phyloP scores from a whole-genome alignment of 2,797 vertebrate species.

The Emydoidea blandingii region DNA sequence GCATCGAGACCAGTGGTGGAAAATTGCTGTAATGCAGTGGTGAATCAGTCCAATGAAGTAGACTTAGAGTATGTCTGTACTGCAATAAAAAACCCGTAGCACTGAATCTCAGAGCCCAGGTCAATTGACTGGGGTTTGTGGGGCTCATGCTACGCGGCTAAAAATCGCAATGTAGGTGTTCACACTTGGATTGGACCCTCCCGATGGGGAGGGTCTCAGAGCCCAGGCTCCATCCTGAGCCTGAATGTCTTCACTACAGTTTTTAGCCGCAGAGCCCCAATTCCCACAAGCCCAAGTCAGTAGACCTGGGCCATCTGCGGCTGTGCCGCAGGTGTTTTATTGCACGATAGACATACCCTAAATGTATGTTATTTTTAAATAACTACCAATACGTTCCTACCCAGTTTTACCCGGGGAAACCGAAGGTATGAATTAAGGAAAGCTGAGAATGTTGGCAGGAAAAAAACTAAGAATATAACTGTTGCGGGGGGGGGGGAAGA shows the following conservation, averaged over 20 bases:
- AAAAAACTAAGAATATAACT: conserved; percentile 35
- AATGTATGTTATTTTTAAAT: conserved; percentile 4
- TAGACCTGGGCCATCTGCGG: neutral
- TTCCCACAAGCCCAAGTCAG: neutral
- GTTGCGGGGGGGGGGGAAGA: conserved; percentile 7
- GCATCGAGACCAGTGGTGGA: neutral
- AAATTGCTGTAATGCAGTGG: neutral
- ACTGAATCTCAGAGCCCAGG: neutral
- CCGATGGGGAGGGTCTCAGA: too few species aligned
- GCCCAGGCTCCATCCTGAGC: neutral
- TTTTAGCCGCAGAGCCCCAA: neutral
- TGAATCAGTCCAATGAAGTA: neutral
- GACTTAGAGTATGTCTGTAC: neutral
- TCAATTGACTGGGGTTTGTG: neutral
- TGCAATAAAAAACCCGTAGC: neutral
- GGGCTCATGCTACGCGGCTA: neutral
- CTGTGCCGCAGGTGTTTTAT: neutral
- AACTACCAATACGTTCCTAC: conserved; percentile 24
- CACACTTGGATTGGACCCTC: neutral
- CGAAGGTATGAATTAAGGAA: conserved; percentile 9
- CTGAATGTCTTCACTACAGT: neutral
- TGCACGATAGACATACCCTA: neutral
- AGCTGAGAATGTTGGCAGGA: conserved; percentile 56
- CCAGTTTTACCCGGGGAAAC: conserved; percentile 6
- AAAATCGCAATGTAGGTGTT: neutral